Conservation (phyloP, 2,113 vertebrate species). For the Myiagra hebetior region DNA sequence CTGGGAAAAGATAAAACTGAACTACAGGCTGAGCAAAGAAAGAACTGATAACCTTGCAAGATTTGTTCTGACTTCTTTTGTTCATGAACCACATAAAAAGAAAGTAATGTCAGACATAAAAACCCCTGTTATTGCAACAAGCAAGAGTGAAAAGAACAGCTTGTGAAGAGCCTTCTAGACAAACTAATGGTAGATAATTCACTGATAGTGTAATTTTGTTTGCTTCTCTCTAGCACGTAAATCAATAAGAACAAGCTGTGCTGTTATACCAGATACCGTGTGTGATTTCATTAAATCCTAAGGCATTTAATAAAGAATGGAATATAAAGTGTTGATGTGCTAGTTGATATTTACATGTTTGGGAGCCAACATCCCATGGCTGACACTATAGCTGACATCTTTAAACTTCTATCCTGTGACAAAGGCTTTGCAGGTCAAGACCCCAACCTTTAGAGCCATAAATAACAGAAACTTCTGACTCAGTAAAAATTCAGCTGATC, state of each 20-base stretch:
- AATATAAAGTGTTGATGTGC: not conserved
- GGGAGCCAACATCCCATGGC: not conserved
- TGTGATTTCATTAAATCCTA: not conserved
- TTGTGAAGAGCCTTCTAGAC: conserved; percentile 56
- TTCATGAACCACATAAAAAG: conserved; percentile 56
- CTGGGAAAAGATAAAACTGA: conserved; percentile 66
- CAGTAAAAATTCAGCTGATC: not conserved
- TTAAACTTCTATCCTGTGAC: not conserved
- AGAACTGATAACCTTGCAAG: conserved; percentile 66
- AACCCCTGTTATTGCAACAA: conserved; percentile 41
- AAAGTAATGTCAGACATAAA: conserved; percentile 45
- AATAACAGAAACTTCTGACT: not conserved
- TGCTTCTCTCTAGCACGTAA: conserved; percentile 32
- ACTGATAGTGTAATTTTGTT: conserved; percentile 50
- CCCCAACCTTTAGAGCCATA: not conserved
- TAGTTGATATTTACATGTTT: not conserved
- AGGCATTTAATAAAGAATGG: not conserved
- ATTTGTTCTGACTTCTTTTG: conserved; percentile 44
- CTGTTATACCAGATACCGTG: not conserved
- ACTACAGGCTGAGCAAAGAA: conserved; percentile 64
- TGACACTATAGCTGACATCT: not conserved
- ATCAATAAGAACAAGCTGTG: conserved; percentile 53
- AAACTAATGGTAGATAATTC: conserved; percentile 57
- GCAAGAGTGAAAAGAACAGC: conserved; percentile 51
- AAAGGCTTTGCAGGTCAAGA: not conserved